A percentile compares a stretch with the other conserved stretches of the same genome.
phyloP scores from a whole-genome alignment of 1,140 invertebrate species.

The Drosophila pruinosa region DNA sequence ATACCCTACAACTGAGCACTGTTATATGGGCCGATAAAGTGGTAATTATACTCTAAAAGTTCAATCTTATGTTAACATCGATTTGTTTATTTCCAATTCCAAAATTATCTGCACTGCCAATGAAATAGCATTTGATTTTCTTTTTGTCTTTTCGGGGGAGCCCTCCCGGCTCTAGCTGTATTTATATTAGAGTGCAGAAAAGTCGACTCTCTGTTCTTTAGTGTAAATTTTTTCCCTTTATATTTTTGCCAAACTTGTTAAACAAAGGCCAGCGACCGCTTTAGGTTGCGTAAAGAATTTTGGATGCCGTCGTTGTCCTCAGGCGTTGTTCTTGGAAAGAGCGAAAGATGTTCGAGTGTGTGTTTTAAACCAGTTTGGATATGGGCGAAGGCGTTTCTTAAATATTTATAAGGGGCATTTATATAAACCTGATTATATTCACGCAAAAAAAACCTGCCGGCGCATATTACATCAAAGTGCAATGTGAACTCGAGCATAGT shows the following conservation, averaged over 20 bases:
- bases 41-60: not conserved
- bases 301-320: slow-evolving; percentile 45
- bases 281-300: slow-evolving; percentile 66
- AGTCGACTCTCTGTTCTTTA: not conserved
- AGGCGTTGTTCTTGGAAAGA: slow-evolving; percentile 73
- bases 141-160: too few relatives aligned
- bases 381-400: slow-evolving; percentile 38
- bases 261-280: slow-evolving; percentile 73
- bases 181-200: slow-evolving; percentile 25
- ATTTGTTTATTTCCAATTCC: too few relatives aligned
- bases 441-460: slow-evolving; percentile 16
- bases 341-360: slow-evolving; percentile 64
- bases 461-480: slow-evolving; percentile 46
- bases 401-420: slow-evolving; percentile 61
- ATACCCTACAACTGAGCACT: slow-evolving; percentile 12
- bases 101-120: too few relatives aligned
- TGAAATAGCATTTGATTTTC: too few relatives aligned
- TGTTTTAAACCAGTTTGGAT: slow-evolving; percentile 60
- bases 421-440: slow-evolving; percentile 54
- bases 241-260: slow-evolving; percentile 70
- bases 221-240: slow-evolving; percentile 15
- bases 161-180: too few relatives aligned
- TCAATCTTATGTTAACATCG: not conserved
- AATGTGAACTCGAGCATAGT: slow-evolving; percentile 39
- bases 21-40: not conserved